Evolutionary conservation across 2,113 vertebrate species (phyloP).

Genomic region (Sceloporus tristichus): DNA sequence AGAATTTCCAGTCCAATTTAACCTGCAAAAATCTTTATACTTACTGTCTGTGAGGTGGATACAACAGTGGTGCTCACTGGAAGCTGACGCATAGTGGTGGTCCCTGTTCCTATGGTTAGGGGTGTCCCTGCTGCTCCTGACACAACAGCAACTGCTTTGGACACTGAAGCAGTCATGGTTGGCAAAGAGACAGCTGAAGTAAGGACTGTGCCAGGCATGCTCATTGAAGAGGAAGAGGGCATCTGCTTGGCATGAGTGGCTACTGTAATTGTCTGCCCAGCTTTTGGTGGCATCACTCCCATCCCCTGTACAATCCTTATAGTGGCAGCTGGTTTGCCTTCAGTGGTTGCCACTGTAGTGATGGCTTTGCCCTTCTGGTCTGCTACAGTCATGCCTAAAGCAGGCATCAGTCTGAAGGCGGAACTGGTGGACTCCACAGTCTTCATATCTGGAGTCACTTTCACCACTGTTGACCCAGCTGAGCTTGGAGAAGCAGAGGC

Average conservation of each 20-base stretch:
- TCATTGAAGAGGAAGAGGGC: slow-evolving; percentile 69
- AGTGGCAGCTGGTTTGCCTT: slow-evolving; percentile 88
- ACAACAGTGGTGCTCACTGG: slow-evolving; percentile 90
- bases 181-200: slow-evolving; percentile 86
- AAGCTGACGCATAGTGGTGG: slow-evolving; percentile 89
- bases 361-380: slow-evolving; percentile 90
- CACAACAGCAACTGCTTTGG: slow-evolving; percentile 86
- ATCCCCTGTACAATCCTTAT: slow-evolving; percentile 96
- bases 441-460: slow-evolving; percentile 88
- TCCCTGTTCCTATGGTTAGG: slow-evolving; percentile 85
- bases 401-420: slow-evolving; percentile 94
- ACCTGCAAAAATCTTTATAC: slow-evolving; percentile 53
- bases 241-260: slow-evolving; percentile 85
- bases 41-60: slow-evolving; percentile 88
- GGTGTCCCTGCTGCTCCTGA: slow-evolving; percentile 81
- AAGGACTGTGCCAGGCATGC: slow-evolving; percentile 77
- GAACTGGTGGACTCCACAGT: slow-evolving; percentile 82
- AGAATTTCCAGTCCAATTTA: neutral
- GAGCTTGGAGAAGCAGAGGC: slow-evolving; percentile 76
- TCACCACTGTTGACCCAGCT: slow-evolving; percentile 84
- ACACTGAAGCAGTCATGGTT: slow-evolving; percentile 80
- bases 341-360: slow-evolving; percentile 82
- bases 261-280: slow-evolving; percentile 89
- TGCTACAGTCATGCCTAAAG: slow-evolving; percentile 88
- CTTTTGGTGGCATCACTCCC: slow-evolving; percentile 92